Evolutionary conservation across 2,888 invertebrate species (phyloP), one percentile per base, ranked within the genome.

Genomic region (Uloborus plumipes): DNA sequence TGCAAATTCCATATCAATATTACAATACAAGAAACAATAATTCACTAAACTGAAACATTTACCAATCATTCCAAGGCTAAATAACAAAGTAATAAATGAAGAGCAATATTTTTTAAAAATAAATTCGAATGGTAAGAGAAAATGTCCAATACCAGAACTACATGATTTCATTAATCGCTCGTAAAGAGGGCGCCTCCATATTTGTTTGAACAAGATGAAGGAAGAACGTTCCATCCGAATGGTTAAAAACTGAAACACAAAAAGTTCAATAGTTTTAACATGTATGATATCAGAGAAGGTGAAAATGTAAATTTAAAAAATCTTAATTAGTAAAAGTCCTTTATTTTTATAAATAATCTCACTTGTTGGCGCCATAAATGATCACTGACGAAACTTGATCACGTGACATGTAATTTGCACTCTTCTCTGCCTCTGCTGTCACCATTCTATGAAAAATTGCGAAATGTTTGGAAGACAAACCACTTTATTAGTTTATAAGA

Each of bases 141-240:
- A 20, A 55, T 55, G 55, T 55, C 18, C n/a, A 18, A 9, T 11
- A 51, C 49, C 47, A 14, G 9, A 22, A 64, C 51, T 51, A 66
- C 51, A 39, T 11, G 66, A 50, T 66, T 66, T 22, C 51, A n/a
- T 20, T 14, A 16, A 20, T 47, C 49, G 14, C 51, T 26, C 16
- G 66, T 66, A 69, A 81, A 81, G 80, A 81, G 80, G 80, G 80
- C 80, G 80, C 80, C 80, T 81, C 80, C 80, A 81, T 81, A 81
- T 81, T 81, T 75, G 80, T 81, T 81, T 51, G 65, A 55, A 62
- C 64, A 64, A 81, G 74, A 64, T 39, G 49, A 22, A 81, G 22
- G 61, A 74, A 69, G 51, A 31, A 59, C 59, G 69, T 61, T 47
- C 26, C 47, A 64, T n/a, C 16, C 47, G 47, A 64, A n/a, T 31